These are phyloP conservation scores for Sebastiscus tertius DNA, from an alignment of 2,797 vertebrate genomes.

Conservation along the genomic window DNA sequence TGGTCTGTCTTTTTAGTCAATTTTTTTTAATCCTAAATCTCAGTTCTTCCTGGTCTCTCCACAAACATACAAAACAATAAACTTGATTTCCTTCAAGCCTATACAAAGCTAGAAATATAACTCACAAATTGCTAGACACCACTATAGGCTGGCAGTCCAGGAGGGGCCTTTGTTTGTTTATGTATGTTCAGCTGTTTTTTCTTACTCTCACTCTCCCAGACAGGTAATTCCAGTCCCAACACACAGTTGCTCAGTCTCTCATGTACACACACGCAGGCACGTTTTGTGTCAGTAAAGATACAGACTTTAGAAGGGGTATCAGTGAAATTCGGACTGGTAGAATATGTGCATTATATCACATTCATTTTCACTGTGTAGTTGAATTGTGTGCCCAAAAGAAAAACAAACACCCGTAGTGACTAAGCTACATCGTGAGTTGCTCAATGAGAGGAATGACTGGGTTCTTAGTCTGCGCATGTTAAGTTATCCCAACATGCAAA, in stretches of 20 bases:
- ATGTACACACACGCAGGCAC: constrained; percentile 6
- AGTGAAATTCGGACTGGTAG: not conserved
- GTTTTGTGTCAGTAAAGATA: not conserved
- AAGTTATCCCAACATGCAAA: not conserved
- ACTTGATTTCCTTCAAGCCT: not conserved
- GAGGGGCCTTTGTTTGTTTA: constrained; percentile 29
- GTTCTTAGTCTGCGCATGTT: not conserved
- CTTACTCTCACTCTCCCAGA: constrained; percentile 54
- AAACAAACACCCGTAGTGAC: not conserved
- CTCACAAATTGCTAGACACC: not conserved
- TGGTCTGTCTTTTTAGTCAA: not conserved
- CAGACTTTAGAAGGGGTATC: not conserved
- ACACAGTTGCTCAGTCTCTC: constrained; percentile 13
- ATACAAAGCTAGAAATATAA: not conserved
- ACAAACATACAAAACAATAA: not conserved
- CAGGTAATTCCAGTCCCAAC: constrained; percentile 80
- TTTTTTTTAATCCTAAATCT: not conserved
- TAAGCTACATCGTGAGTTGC: not conserved
- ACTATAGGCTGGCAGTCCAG: constrained; percentile 1
- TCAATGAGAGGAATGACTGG: constrained; percentile 3
- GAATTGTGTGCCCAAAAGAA: not conserved
- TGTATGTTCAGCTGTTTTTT: constrained; percentile 44
- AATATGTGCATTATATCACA: not conserved
- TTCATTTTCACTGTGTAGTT: not conserved
- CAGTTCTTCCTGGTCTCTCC: not conserved